Conservation (phyloP, 2,888 invertebrate species). For the Mimas tiliae region DNA sequence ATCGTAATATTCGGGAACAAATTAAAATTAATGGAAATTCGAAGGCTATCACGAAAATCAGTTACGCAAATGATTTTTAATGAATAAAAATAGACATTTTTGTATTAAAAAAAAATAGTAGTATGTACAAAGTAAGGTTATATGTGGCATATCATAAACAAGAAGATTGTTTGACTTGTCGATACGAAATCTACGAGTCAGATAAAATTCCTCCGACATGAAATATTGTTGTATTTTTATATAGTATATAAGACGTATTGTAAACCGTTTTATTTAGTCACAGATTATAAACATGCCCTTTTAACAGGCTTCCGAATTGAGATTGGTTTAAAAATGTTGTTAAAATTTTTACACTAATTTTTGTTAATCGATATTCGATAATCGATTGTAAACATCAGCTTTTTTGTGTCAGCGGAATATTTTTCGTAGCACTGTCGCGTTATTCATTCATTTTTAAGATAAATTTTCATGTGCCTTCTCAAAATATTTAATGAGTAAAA, state of each 20-base stretch:
- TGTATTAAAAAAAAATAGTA: conserved; percentile 36
- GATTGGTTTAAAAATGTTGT: conserved; percentile 36
- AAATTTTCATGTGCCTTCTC: conserved; percentile 84
- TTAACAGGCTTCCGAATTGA: conserved; percentile 40
- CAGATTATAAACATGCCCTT: conserved; percentile 45
- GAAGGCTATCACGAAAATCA: conserved; percentile 25
- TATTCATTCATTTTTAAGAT: conserved; percentile 76
- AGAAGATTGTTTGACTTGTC: conserved; percentile 51
- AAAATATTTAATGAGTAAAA: conserved; percentile 65
- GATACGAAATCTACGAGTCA: conserved; percentile 44
- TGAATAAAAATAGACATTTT: conserved; percentile 32
- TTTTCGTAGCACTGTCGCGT: conserved; percentile 52
- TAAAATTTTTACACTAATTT: conserved; percentile 28
- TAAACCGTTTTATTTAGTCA: conserved; percentile 35
- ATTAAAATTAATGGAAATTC: conserved; percentile 47
- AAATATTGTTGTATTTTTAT: conserved; percentile 81
- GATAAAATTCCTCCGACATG: conserved; percentile 52
- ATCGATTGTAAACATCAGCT: conserved; percentile 17
- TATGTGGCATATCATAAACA: conserved; percentile 77
- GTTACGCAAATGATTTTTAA: conserved; percentile 24
- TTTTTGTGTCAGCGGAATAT: conserved; percentile 12
- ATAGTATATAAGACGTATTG: conserved; percentile 67
- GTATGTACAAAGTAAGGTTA: conserved; percentile 34
- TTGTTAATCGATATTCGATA: background rate
- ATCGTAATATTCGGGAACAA: conserved; percentile 67